Percentiles rank a stretch among this genome's conserved stretches.
Evolutionary conservation across 2,113 vertebrate species (phyloP).

Genomic region (Saimiri boliviensis): DNA sequence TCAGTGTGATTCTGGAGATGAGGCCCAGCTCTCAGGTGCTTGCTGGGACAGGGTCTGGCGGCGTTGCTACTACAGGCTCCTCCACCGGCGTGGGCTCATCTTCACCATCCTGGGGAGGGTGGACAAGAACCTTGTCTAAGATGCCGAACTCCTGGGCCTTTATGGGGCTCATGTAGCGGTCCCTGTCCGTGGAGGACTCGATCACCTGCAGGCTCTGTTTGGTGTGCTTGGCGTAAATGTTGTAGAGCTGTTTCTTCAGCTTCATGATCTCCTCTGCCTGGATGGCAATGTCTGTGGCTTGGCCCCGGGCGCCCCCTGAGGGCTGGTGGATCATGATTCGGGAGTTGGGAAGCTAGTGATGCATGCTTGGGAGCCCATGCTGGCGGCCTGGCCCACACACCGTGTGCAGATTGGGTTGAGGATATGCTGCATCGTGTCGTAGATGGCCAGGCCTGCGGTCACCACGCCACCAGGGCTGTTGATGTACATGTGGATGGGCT

Average conservation of each 20-base stretch:
- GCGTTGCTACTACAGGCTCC: conserved; percentile 59
- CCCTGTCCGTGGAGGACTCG: conserved; percentile 92
- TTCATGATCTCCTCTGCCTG: conserved; percentile 95
- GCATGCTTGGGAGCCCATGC: conserved; percentile 95
- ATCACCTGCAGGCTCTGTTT: conserved; percentile 89
- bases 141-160: conserved; percentile 95
- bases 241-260: conserved; percentile 92
- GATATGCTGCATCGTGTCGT: conserved; percentile 97
- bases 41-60: conserved; percentile 79
- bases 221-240: conserved; percentile 93
- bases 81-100: conserved; percentile 93
- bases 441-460: conserved; percentile 94
- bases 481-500: conserved; percentile 98
- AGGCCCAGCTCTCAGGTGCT: conserved; percentile 78
- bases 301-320: conserved; percentile 92
- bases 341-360: conserved; percentile 94
- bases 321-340: conserved; percentile 96
- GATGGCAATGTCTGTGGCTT: conserved; percentile 96
- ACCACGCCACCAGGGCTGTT: conserved; percentile 95
- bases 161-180: conserved; percentile 96
- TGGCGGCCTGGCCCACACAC: conserved; percentile 95
- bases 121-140: conserved; percentile 93
- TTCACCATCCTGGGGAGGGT: conserved; percentile 92
- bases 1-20: neutral
- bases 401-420: conserved; percentile 95